These are phyloP conservation scores for Ptychadena robeensis DNA, from an alignment of 2,797 vertebrate genomes.

Conservation along the genomic window DNA sequence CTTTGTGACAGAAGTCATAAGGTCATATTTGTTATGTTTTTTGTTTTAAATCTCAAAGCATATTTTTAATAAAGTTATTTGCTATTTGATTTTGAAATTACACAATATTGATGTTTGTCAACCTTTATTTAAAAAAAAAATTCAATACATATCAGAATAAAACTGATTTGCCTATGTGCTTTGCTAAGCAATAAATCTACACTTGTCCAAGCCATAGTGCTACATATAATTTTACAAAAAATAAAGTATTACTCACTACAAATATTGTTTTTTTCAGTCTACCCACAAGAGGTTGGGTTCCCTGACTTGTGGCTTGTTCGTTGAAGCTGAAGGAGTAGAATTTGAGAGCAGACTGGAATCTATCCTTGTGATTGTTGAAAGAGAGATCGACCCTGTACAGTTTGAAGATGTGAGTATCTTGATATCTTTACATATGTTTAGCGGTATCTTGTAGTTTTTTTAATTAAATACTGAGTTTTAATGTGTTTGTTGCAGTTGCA, in stretches of 20 bases:
- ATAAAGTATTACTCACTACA: no score
- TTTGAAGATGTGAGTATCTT: constrained; percentile 85
- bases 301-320: constrained; percentile 89
- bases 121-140: no score
- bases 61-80: no score
- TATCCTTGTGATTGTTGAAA: constrained; percentile 84
- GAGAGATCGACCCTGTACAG: constrained; percentile 80
- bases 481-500: constrained; percentile 76
- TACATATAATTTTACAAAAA: neutral
- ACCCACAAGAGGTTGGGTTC: constrained; percentile 84
- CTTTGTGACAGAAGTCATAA: no score
- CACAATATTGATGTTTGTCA: no score
- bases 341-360: constrained; percentile 80
- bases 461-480: neutral
- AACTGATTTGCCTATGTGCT: neutral
- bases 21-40: no score
- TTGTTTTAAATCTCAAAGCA: no score
- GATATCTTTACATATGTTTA: neutral
- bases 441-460: neutral
- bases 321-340: constrained; percentile 85
- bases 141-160: no score
- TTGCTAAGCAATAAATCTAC: neutral
- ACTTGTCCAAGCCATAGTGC: no score
- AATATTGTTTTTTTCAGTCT: no score
- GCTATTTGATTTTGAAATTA: no score